Base-by-base conservation (phyloP, 2,797 vertebrate species). In the Chiroxiphia lanceolata region DNA sequence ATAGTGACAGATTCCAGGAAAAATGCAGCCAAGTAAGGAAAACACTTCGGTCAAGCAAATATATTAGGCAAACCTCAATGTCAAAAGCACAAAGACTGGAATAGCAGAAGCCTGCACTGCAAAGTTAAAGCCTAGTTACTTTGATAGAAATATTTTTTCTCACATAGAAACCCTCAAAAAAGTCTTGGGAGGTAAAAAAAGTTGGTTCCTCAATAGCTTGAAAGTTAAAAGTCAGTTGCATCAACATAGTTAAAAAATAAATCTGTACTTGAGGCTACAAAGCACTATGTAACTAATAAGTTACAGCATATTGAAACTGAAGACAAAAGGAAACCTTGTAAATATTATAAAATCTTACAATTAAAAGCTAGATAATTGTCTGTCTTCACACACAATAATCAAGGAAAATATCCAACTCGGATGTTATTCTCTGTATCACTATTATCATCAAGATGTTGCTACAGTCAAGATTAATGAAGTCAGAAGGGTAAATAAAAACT, bases 11-110 rank as follows among this genome's bases (percentile, higher is more conserved):
- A 89, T 60, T 89, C 84, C 89, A 95, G 74, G 40, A 84, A 92
- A 90, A 89, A 87, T 9, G 38, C 83, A 91, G 71, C 93, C 94
- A 96, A 96, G 87, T 67, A 89, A 90, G 65, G 64, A 86, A 92
- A 95, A 77, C 68, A 87, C 71, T 87, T 89, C 7, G 48, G 71
- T 70, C 79, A 80, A 91, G 54, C 40, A 92, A 93, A 94, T 50
- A 9, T 10, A 93, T 89, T 56, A 70, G 64, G 68, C 71, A 94
- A 95, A 89, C 78, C 21, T 83, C 81, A 87, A 34, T 53, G 75
- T 64, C 90, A 91, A 53, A 84, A 74, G 71, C 48, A 94, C 81
- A 83, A 90, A 89, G 53, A 27, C 36, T 45, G 45, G 23, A 70
- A 80, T 1, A 63, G 51, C 56, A 89, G n/a, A 89, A 89, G 64